Base-by-base conservation (phyloP, 2,888 invertebrate genomes). In the Unio delphinus region DNA sequence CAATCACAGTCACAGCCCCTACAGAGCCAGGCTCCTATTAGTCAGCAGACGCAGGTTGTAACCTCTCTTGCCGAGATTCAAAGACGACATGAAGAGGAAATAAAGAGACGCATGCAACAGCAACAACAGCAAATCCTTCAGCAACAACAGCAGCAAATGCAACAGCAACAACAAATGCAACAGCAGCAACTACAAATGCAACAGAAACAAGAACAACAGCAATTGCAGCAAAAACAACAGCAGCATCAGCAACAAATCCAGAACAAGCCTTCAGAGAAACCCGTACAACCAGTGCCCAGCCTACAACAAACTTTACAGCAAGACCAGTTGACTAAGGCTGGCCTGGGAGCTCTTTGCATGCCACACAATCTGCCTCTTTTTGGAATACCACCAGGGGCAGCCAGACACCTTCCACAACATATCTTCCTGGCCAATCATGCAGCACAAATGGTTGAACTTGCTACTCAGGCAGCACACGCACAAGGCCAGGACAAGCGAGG, bases 141-240 rank as follows among this genome's bases (percentile, higher is more conserved):
- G 6, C 69, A 65, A 20, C 65, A 67, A 1, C 58, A 58, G n/a
- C 68, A 68, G 28, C 67, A 57, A 8, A 59, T 54, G 55, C 57
- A 23, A 8, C 45, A 55, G 54, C 69, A 69, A 18, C 72, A 58
- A 62, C 74, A 64, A 61, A 59, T 65, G 58, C 69, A 55, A 1
- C 70, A 65, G 62, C 76, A 65, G 17, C 68, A 57, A 55, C 70
- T 60, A 15, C 65, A 58, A 34, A 26, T 45, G 34, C 59, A 68
- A 55, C 61, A 63, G 11, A 61, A 61, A 4, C 45, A 68, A 55
- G 70, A 72, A 64, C 62, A 68, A 58, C 20, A 68, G 59, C 70
- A 75, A 55, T 70, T 57, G 54, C 65, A 73, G 64, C 74, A 70
- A 56, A 57, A 63, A 55, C 65, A 72, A 28, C 72, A 64, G 56